Conservation (phyloP, 2,888 invertebrate genomes). For the Lysandra bellargus region DNA sequence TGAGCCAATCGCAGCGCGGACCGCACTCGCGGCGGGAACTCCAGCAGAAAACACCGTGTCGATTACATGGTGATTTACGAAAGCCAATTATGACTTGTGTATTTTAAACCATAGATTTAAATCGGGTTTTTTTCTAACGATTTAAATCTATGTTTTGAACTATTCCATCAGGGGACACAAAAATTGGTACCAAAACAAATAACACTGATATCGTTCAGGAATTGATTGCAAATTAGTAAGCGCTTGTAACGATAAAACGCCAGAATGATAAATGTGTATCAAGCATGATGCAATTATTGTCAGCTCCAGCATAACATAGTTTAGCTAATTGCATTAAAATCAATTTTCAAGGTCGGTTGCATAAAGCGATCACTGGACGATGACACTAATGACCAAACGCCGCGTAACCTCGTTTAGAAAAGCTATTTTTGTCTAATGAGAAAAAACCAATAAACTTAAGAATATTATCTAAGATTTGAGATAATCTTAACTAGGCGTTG, state of each 20-base stretch:
- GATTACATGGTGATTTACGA: neutral
- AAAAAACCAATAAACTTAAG: conserved; percentile 3
- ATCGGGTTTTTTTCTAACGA: neutral
- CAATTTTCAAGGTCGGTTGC: conserved; percentile 4
- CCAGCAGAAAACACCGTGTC: conserved; percentile 30
- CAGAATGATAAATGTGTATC: neutral
- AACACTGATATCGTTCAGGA: neutral
- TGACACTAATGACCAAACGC: neutral
- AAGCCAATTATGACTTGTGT: conserved; percentile 7
- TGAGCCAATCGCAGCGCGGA: conserved; percentile 60
- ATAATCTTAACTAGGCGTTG: neutral
- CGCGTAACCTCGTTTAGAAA: conserved; percentile 2
- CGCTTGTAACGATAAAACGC: neutral
- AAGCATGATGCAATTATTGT: conserved; percentile 10
- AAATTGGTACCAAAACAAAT: neutral
- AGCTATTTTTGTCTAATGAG: neutral
- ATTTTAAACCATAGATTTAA: neutral
- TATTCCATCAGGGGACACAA: neutral
- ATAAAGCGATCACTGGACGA: neutral
- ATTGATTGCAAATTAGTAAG: neutral
- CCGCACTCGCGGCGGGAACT: conserved; percentile 56
- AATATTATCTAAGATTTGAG: neutral
- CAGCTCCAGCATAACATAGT: neutral
- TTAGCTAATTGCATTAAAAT: neutral
- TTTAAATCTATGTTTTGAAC: neutral